Percentiles rank a stretch among this genome's conserved stretches.
Conservation (phyloP, 2,888 invertebrate species). For the Lymantria dispar region DNA sequence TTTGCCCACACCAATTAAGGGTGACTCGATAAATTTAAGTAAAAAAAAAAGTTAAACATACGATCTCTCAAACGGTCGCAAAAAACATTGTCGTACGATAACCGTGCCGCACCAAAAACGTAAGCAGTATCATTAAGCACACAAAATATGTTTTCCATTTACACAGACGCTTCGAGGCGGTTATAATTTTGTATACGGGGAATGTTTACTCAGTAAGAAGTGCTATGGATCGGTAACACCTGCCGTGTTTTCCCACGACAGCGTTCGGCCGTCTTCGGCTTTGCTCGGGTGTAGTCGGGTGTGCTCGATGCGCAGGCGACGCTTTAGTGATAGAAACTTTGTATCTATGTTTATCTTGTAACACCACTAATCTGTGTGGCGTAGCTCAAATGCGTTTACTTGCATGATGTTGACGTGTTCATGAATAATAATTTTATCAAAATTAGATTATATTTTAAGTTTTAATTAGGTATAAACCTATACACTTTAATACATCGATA, state of each 20-base stretch:
- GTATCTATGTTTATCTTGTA: slow-evolving; percentile 39
- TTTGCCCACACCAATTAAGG: slow-evolving; percentile 63
- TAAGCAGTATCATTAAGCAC: slow-evolving; percentile 80
- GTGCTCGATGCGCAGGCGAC: slow-evolving; percentile 41
- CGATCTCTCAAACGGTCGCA: slow-evolving; percentile 56
- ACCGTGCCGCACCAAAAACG: slow-evolving; percentile 73
- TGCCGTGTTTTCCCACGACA: slow-evolving; percentile 79
- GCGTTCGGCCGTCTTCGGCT: slow-evolving; percentile 66
- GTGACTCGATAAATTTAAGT: slow-evolving; percentile 63
- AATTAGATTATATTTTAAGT: slow-evolving; percentile 18
- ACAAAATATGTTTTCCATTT: slow-evolving; percentile 83
- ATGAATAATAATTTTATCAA: slow-evolving; percentile 32
- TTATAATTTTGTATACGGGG: slow-evolving; percentile 81
- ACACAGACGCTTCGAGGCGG: slow-evolving; percentile 73
- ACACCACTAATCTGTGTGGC: slow-evolving; percentile 56
- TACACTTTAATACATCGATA: not conserved
- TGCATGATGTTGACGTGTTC: slow-evolving; percentile 39
- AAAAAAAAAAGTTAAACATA: slow-evolving; percentile 57
- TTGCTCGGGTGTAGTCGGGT: slow-evolving; percentile 48
- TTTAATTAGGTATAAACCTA: slow-evolving; percentile 12
- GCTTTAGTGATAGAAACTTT: slow-evolving; percentile 41
- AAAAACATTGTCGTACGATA: slow-evolving; percentile 69
- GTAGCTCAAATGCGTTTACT: slow-evolving; percentile 47
- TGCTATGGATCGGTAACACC: slow-evolving; percentile 78
- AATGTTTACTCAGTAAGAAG: slow-evolving; percentile 82